phyloP scores from a whole-genome alignment of 2,113 vertebrate genomes.

The Ranitomeya imitator region DNA sequence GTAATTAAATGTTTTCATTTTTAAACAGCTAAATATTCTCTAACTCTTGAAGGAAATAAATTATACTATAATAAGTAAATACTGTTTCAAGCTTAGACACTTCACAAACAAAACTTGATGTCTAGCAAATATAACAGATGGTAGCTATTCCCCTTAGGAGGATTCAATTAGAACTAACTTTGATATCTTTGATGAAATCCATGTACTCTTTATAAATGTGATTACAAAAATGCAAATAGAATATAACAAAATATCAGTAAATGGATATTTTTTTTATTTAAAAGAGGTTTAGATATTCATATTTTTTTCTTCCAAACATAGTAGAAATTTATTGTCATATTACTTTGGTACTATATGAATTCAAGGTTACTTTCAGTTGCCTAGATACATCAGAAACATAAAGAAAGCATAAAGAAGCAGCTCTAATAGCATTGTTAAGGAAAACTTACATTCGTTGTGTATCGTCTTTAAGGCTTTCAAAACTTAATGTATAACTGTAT shows the following conservation, averaged over 20 bases:
- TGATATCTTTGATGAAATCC: slow-evolving; percentile 45
- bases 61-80: slow-evolving; percentile 33
- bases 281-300: slow-evolving; percentile 1
- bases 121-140: slow-evolving; percentile 50
- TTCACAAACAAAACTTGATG: slow-evolving; percentile 48
- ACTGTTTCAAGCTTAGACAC: slow-evolving; percentile 39
- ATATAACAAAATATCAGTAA: slow-evolving; percentile 11
- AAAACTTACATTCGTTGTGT: neutral
- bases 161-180: slow-evolving; percentile 45
- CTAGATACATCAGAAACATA: neutral
- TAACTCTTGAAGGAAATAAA: slow-evolving; percentile 23
- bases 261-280: neutral
- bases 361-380: slow-evolving; percentile 27
- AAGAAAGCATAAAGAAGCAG: neutral
- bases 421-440: neutral
- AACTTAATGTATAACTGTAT: too few species aligned
- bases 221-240: slow-evolving; percentile 47
- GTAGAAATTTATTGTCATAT: neutral
- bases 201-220: slow-evolving; percentile 41
- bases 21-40: neutral
- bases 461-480: neutral
- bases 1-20: neutral
- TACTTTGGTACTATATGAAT: neutral
- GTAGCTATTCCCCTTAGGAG: slow-evolving; percentile 38
- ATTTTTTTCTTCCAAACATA: slow-evolving; percentile 15